These are phyloP conservation scores for Cuniculus paca DNA, from an alignment of 2,797 vertebrate genomes.

Conservation along the genomic window DNA sequence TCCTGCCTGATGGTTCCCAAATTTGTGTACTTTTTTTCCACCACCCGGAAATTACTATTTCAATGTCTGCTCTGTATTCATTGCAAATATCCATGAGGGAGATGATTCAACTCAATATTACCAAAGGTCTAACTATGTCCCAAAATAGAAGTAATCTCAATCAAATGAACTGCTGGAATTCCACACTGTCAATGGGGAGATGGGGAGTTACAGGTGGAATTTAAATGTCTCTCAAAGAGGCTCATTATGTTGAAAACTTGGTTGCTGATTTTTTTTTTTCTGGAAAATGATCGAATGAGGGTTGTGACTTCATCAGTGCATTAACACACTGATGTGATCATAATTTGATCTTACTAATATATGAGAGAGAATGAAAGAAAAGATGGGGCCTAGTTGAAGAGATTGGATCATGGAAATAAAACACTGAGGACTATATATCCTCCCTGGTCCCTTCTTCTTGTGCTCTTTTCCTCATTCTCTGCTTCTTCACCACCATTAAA, in stretches of 20 bases:
- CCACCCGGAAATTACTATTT: background rate
- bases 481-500: background rate
- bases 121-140: background rate
- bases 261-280: background rate
- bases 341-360: background rate
- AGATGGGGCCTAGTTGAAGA: background rate
- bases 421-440: background rate
- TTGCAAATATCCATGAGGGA: background rate
- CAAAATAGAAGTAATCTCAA: background rate
- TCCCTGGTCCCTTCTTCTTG: too few species aligned
- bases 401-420: background rate
- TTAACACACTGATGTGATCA: background rate
- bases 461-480: background rate
- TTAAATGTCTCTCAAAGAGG: background rate
- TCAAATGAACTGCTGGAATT: background rate
- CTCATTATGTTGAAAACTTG: background rate
- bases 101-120: background rate
- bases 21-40: background rate
- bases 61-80: background rate
- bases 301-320: background rate
- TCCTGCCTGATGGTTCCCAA: background rate
- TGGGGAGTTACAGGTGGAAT: background rate
- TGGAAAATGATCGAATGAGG: background rate
- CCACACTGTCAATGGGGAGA: background rate
- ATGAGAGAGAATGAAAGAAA: background rate